Conservation (phyloP, 2,888 invertebrate species). For the Drosophila histrio region DNA sequence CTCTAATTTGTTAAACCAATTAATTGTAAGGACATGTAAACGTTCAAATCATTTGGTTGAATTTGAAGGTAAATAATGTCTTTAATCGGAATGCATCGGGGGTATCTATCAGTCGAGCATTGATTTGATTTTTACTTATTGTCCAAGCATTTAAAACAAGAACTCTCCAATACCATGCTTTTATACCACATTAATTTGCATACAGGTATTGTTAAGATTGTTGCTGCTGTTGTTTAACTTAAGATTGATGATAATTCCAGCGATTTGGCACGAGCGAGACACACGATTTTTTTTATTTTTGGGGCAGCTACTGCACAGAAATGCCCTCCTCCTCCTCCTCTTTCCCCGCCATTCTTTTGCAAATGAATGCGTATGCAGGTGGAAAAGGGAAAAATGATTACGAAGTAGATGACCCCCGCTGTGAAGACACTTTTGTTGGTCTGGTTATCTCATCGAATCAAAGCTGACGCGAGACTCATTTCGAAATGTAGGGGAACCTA, state of each 20-base stretch:
- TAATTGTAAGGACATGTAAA: no score
- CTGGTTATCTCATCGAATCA: constrained; percentile 39
- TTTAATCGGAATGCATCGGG: not conserved
- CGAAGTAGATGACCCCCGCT: not conserved
- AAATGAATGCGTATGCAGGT: not conserved
- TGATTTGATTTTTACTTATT: not conserved
- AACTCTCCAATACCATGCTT: constrained; percentile 34
- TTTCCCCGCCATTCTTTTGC: not conserved
- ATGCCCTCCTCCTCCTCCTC: not conserved
- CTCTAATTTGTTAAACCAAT: no score
- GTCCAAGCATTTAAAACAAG: constrained; percentile 29
- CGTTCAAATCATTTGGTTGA: no score
- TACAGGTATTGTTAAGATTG: constrained; percentile 37
- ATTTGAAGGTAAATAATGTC: no score
- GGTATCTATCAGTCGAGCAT: constrained; percentile 6
- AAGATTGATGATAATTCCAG: constrained; percentile 61
- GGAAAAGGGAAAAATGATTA: not conserved
- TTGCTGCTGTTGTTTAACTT: constrained; percentile 32
- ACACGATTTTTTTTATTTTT: constrained; percentile 16
- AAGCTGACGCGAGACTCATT: not conserved
- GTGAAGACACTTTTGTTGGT: constrained; percentile 6
- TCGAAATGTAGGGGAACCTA: constrained; percentile 5
- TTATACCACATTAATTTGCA: constrained; percentile 46
- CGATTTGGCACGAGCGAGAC: constrained; percentile 60
- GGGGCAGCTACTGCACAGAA: not conserved